Evolutionary conservation across 2,797 vertebrate species (phyloP), one percentile per base, ranked within the genome.

Genomic region (Oreonectes daqikongensis): DNA sequence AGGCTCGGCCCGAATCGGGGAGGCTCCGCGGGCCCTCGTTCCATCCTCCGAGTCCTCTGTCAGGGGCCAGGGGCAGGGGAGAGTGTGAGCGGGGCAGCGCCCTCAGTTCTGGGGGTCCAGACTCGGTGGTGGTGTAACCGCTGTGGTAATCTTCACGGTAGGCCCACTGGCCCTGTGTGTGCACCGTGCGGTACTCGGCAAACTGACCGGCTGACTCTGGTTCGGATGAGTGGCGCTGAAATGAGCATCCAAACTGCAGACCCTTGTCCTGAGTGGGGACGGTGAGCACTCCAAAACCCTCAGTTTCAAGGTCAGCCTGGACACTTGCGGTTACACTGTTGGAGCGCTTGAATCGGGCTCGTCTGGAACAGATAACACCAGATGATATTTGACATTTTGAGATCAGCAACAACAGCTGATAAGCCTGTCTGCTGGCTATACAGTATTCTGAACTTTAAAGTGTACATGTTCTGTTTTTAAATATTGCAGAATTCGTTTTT

Each of bases 151-250:
- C 92, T 89, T 99, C 97, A 74, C 95, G 94, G 91, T 98, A 98
- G 12, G 96, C 95, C 97, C 97, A 99, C 87, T 99, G 96, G 69
- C 97, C 97, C 88, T 99, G 97, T 0, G 97, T 99, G 92, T 99
- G 97, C 86, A 99, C 97, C 0, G 97, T 99, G 86, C 97, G 96
- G 92, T 96, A 98, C 86, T 98, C 96, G 0, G 94, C 92, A 83
- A 95, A 97, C 90, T 96, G 96, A 83, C 95, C 91, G 1, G 94
- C 93, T 3, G 95, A 94, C 88, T 98, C 93, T 0, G 97, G 97
- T 88, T 99, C 97, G 0, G 97, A 99, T 9, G 97, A 96, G 46
- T 99, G 97, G 71, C 96, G 91, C 89, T 98, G 97, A 90, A 99
- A 98, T 69, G 97, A 97, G 68, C 95, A 96, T 81, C 97, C 97